Base-by-base conservation (phyloP, 2,797 vertebrate genomes). In the Hybognathus amarus region DNA sequence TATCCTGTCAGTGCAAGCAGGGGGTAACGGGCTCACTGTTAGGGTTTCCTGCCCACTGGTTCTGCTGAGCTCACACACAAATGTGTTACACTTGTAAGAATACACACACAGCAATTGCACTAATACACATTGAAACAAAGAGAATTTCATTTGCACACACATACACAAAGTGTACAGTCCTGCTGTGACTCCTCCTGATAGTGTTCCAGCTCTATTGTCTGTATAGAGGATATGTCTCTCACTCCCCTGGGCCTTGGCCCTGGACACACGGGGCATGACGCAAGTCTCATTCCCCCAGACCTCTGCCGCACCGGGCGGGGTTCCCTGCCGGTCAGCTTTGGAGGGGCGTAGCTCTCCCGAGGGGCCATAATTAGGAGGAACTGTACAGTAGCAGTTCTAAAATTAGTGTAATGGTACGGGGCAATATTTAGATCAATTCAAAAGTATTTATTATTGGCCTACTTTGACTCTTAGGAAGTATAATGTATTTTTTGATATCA, bases 131-230 rank as follows among this genome's bases (percentile, higher is more conserved):
- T 71, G 17, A 78, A 68, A 68, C 78, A 78, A 73, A 79, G 70
- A 71, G 70, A 79, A 56, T 63, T 66, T 74, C 24, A 84, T 80
- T 12, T 38, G 54, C 33, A 42, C 52, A 50, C n/a, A 66, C 63
- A 59, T 36, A 78, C 20, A 69, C 24, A 67, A 7, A 67, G 79
- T 86, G 87, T 70, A 89, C 89, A 92, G 83, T 90, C 93, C 94
- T 91, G 93, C 92, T 94, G 95, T 90, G 93, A 88, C 89, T 93
- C 40, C 92, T 92, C 92, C 80, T 92, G 91, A 93, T 89, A 89
- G 89, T 86, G 90, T 90, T 90, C 91, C 88, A 93, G 92, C 85
- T 91, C 95, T 94, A 96, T 97, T 97, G 97, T 97, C 95, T 95
- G 91, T 83, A 85, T 90, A 94, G 94, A 97, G 95, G 95, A 96